Conservation (phyloP, 2,888 invertebrate species). For the Cyclophora albipunctata region DNA sequence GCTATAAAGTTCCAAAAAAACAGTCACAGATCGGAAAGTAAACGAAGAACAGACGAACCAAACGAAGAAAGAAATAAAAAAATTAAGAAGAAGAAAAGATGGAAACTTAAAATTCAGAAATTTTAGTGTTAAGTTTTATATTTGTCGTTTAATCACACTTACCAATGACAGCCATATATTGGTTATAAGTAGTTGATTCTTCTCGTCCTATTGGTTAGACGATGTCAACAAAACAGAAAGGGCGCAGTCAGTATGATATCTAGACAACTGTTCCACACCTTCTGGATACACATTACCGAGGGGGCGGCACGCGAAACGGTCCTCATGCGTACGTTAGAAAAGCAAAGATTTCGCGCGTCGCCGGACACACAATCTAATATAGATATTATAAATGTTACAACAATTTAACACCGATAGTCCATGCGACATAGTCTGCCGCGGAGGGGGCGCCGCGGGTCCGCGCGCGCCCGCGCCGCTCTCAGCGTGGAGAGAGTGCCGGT, state of each 20-base stretch:
- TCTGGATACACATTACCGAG: constrained; percentile 50
- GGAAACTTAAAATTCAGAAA: constrained; percentile 54
- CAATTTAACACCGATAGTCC: constrained; percentile 68
- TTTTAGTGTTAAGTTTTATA: constrained; percentile 70
- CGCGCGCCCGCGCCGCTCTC: constrained; percentile 53
- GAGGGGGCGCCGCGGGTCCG: constrained; percentile 53
- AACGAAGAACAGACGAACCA: constrained; percentile 30
- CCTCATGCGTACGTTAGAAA: constrained; percentile 38
- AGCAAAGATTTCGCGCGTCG: constrained; percentile 40
- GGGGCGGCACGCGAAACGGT: constrained; percentile 45
- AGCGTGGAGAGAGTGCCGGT: constrained; percentile 8
- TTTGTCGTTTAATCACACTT: constrained; percentile 80
- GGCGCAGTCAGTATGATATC: constrained; percentile 72
- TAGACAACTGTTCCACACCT: constrained; percentile 59
- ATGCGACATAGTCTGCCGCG: constrained; percentile 68
- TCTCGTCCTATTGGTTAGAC: constrained; percentile 91
- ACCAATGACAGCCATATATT: constrained; percentile 97
- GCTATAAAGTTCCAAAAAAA: constrained; percentile 67
- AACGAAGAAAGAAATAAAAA: constrained; percentile 39
- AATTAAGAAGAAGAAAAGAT: constrained; percentile 45
- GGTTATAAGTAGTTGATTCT: constrained; percentile 96
- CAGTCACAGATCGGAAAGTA: constrained; percentile 53
- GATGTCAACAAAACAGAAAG: constrained; percentile 81
- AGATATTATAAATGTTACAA: constrained; percentile 52
- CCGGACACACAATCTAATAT: constrained; percentile 61